A percentile compares a stretch with the other conserved stretches of the same genome.
Conservation (phyloP, 2,888 invertebrate genomes). For the Ophion costatus region DNA sequence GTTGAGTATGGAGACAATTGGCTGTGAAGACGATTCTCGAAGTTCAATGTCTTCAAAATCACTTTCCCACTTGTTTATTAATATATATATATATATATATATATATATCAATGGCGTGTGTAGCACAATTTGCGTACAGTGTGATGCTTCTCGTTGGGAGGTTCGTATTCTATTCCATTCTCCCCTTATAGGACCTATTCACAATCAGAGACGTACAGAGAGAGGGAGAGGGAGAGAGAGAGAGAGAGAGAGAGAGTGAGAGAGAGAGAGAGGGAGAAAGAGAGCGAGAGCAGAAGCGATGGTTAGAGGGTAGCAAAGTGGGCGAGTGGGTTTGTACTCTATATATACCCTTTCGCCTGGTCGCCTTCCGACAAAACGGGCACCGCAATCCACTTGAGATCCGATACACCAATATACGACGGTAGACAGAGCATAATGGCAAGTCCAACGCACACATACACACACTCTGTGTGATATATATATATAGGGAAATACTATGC, state of each 20-base stretch:
- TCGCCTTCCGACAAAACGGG: slow-evolving; percentile 77
- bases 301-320: slow-evolving; percentile 61
- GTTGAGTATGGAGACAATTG: neutral
- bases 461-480: slow-evolving; percentile 36
- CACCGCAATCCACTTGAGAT: slow-evolving; percentile 77
- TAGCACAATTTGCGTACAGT: neutral
- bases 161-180: slow-evolving; percentile 70
- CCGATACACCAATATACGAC: slow-evolving; percentile 63
- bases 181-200: slow-evolving; percentile 35
- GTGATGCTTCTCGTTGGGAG: slow-evolving; percentile 38
- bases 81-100: neutral
- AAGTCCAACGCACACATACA: slow-evolving; percentile 45
- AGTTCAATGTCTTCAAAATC: neutral
- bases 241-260: slow-evolving; percentile 1
- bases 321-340: slow-evolving; percentile 65
- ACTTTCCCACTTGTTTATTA: neutral
- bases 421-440: slow-evolving; percentile 54
- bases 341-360: slow-evolving; percentile 71
- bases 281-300: slow-evolving; percentile 19
- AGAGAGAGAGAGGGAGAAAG: slow-evolving; percentile 46
- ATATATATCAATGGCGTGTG: neutral
- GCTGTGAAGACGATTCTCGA: neutral
- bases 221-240: slow-evolving; percentile 51
- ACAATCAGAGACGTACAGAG: neutral
- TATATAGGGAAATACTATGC: too few relatives aligned